These are phyloP conservation scores for Drosophila koepferae DNA, from an alignment of 2,888 invertebrate species.

Conservation along the genomic window DNA sequence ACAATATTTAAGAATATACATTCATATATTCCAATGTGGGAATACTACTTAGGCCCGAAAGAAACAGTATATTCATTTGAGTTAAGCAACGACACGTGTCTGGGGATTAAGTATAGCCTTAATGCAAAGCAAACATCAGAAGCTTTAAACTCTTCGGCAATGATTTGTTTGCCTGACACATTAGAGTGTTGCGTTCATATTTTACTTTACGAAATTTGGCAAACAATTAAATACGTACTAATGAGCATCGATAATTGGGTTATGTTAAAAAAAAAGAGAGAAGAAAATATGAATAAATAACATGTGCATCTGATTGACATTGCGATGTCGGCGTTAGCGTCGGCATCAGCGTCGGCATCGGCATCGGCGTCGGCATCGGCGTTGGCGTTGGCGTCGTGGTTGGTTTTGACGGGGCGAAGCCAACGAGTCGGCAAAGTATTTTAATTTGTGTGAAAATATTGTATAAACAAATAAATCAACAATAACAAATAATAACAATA, in stretches of 20 bases:
- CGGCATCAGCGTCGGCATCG: constrained; percentile 16
- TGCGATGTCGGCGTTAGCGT: constrained; percentile 17
- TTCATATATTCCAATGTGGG: not conserved
- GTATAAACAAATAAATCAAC: constrained; percentile 78
- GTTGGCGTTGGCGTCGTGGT: constrained; percentile 30
- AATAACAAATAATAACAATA: constrained; percentile 74
- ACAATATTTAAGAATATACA: not conserved
- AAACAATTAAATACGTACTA: constrained; percentile 80
- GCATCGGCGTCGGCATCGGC: constrained; percentile 18
- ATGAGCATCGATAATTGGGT: constrained; percentile 81
- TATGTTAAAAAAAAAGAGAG: constrained; percentile 42
- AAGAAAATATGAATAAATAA: constrained; percentile 20
- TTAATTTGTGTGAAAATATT: constrained; percentile 82
- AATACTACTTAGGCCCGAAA: not conserved
- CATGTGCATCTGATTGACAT: constrained; percentile 22
- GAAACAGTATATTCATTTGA: not conserved
- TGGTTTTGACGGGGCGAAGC: constrained; percentile 51
- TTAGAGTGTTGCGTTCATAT: constrained; percentile 60
- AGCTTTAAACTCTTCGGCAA: constrained; percentile 28
- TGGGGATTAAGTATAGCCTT: constrained; percentile 26
- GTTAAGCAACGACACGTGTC: constrained; percentile 29
- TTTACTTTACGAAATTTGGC: constrained; percentile 53
- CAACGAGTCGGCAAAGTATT: constrained; percentile 69
- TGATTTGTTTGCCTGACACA: constrained; percentile 58
- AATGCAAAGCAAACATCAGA: constrained; percentile 41